Base-by-base conservation (phyloP, 2,797 vertebrate genomes). In the Sebastes minor region DNA sequence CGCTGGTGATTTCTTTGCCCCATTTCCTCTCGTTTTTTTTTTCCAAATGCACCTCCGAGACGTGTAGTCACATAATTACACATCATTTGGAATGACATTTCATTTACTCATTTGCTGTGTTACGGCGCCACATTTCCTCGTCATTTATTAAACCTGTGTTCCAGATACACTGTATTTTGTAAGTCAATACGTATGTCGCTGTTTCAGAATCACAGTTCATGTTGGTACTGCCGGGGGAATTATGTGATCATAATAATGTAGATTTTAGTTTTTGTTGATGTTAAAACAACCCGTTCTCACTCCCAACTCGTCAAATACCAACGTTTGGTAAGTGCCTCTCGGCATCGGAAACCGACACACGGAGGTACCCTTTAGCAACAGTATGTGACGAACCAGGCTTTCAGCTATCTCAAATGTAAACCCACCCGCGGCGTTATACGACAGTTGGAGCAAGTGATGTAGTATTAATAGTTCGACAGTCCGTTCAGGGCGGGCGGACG, bases 41-140 rank as follows among this genome's bases (percentile, higher is more conserved):
- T 18, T 63, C 81, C 76, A 90, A 95, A 95, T 92, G 91, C 75
- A 87, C 91, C 94, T 94, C 62, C 60, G 92, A 92, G 92, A 93
- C 81, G 55, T 76, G 63, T 63, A 28, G 74, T 88, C 80, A 87
- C 49, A 88, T 88, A 86, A 93, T 94, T 88, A 86, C 83, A 77
- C 71, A 77, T 90, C 49, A 93, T 92, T 90, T 79, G 49, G 33
- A 70, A 22, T 89, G 86, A 88, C 90, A 87, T 90, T 92, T 90
- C 20, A 81, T 86, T 72, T 81, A 72, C 71, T 88, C 38, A 77
- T 86, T 83, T 83, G 27, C 59, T 66, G 56, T 73, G 59, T 70
- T 53, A 73, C 68, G 32, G 61, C 62, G 60, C 2, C 35, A 33
- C 30, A 27, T 77, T 76, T 77, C 61, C 8, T 68, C 5, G 53